Evolutionary conservation across 2,113 vertebrate species (phyloP).

Genomic region (Microcebus tavaratra): DNA sequence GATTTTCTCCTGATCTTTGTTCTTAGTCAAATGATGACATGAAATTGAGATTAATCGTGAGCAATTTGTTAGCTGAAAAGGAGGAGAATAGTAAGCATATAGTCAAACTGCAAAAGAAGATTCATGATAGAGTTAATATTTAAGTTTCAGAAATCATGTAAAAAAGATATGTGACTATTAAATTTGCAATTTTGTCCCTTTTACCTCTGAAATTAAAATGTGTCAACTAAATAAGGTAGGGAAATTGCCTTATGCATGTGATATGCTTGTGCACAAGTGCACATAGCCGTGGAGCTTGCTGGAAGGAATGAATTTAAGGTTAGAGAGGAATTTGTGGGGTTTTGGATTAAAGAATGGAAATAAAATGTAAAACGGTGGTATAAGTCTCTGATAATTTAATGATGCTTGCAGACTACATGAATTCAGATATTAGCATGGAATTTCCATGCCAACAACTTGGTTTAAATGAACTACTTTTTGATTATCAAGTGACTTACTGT

Average conservation of each 20-base stretch:
- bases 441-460: constrained; percentile 2
- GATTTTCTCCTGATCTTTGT: constrained; percentile 55
- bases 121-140: background rate
- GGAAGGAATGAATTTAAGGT: background rate
- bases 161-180: background rate
- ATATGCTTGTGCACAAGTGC: background rate
- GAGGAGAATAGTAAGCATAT: constrained; percentile 24
- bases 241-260: background rate
- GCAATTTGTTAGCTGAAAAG: constrained; percentile 52
- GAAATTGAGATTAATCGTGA: constrained; percentile 55
- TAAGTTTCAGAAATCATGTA: constrained; percentile 7
- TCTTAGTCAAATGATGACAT: constrained; percentile 51
- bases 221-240: background rate
- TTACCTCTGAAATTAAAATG: constrained; percentile 2
- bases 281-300: background rate
- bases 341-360: background rate
- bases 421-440: background rate
- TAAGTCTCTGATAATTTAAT: constrained; percentile 13
- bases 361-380: constrained; percentile 12
- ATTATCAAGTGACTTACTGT: constrained; percentile 21
- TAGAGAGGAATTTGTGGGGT: background rate
- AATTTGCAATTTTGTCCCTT: constrained; percentile 10
- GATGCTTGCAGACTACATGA: background rate
- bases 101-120: background rate
- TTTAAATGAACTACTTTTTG: constrained; percentile 43